phyloP scores from a whole-genome alignment of 2,797 vertebrate species.

The Presbytis comata region DNA sequence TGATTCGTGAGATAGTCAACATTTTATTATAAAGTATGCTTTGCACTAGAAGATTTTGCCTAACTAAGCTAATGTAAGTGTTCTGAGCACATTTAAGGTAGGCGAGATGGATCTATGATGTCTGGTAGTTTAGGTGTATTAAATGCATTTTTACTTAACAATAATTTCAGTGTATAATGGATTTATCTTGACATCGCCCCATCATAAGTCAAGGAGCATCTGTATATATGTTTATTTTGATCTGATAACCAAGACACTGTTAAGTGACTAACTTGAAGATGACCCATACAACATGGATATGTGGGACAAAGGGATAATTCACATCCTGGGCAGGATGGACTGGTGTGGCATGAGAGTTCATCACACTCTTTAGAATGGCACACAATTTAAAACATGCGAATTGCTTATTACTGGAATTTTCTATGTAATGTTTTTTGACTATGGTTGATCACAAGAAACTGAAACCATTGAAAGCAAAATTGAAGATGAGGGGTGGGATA shows the following conservation, averaged over 20 bases:
- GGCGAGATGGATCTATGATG: neutral
- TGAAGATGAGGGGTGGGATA: neutral
- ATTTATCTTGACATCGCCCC: neutral
- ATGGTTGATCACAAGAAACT: neutral
- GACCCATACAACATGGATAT: too few species aligned
- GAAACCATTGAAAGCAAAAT: neutral
- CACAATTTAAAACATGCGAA: neutral
- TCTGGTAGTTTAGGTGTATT: neutral
- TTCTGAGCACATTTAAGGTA: neutral
- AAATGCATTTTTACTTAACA: neutral
- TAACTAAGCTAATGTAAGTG: neutral
- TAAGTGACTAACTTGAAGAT: neutral
- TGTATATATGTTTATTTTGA: neutral
- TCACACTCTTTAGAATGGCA: neutral
- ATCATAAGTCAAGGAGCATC: neutral
- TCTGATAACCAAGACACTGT: neutral
- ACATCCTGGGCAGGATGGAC: too few species aligned
- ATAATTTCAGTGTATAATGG: neutral
- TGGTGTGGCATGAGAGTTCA: neutral
- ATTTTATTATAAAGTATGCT: neutral
- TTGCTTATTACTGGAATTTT: neutral
- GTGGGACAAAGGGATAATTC: neutral
- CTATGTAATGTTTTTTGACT: neutral
- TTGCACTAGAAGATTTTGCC: neutral
- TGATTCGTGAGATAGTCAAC: neutral